Evolutionary conservation across 2,113 vertebrate species (phyloP), one percentile per base, ranked within the genome.

Genomic region (Syrrhaptes paradoxus): DNA sequence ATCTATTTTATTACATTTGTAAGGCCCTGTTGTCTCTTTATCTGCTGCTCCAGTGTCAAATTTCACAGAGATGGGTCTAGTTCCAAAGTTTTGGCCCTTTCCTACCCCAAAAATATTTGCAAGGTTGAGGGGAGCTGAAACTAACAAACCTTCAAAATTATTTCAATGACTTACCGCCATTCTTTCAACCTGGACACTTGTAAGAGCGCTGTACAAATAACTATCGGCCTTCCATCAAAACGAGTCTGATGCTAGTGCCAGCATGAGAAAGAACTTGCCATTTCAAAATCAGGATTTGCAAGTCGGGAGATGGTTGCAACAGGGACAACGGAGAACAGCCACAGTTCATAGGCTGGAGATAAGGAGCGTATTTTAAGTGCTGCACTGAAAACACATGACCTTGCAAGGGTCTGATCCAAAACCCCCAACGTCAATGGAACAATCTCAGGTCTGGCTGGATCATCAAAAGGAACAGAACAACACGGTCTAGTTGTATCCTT

Each of bases 301-400:
- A 59, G 31, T 34, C 0, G 0, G 74, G 51, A 72, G 31, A 22
- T 29, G n/a, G 61, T 22, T 48, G 57, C 57, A 58, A 24, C 46
- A 88, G 38, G 34, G 63, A 24, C 48, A 61, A 48, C 22, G 43
- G 84, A 63, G 57, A 93, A 28, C 66, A 75, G 87, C 18, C 62
- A 26, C 65, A 32, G 73, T 28, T 72, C 72, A 71, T 45, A 18
- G 68, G 41, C 80, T 92, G 65, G 17, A 95, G 95, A 92, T 94
- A 91, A 89, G 73, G 68, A 67, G 24, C 1, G 0, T 75, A 89
- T 89, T 93, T 95, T 71, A 96, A 95, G 73, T 87, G 61, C 57
- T 67, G 49, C 19, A 9, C 91, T 65, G 83, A 45, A 95, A 95
- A 92, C 71, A 74, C 41, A 58, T 63, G 91, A 86, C 80, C 92